phyloP scores from a whole-genome alignment of 2,113 vertebrate genomes.

The Anas platyrhynchos region DNA sequence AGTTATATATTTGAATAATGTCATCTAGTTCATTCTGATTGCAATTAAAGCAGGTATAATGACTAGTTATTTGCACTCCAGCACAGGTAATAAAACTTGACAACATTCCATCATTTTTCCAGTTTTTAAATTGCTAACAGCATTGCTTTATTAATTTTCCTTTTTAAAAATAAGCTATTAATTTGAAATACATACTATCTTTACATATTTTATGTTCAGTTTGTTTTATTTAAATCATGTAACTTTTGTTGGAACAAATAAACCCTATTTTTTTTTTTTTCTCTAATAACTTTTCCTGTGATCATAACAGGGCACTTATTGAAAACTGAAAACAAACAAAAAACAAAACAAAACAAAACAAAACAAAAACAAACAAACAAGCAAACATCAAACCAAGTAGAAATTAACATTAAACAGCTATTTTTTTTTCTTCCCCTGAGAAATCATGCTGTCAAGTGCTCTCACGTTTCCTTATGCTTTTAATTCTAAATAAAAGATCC shows the following conservation, averaged over 20 bases:
- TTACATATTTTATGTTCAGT: constrained; percentile 43
- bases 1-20: background rate
- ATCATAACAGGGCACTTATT: constrained; percentile 2
- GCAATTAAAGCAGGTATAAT: background rate
- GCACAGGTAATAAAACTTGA: background rate
- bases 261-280: constrained; percentile 26
- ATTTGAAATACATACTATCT: background rate
- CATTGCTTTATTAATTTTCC: constrained; percentile 38
- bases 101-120: background rate
- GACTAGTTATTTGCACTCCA: background rate
- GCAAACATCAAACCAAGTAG: constrained; percentile 4
- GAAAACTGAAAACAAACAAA: background rate
- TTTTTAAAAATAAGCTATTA: constrained; percentile 41
- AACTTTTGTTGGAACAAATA: constrained; percentile 33
- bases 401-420: background rate
- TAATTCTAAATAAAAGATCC: constrained; percentile 17
- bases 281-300: constrained; percentile 31
- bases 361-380: background rate
- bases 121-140: background rate
- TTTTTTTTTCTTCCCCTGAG: background rate
- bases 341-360: background rate
- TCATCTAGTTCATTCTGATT: background rate
- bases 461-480: background rate
- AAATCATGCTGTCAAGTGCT: constrained; percentile 37
- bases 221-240: constrained; percentile 41